A percentile compares a stretch with the other conserved stretches of the same genome.
phyloP scores from a whole-genome alignment of 1,140 invertebrate genomes.

The Mizuhopecten yessoensis region DNA sequence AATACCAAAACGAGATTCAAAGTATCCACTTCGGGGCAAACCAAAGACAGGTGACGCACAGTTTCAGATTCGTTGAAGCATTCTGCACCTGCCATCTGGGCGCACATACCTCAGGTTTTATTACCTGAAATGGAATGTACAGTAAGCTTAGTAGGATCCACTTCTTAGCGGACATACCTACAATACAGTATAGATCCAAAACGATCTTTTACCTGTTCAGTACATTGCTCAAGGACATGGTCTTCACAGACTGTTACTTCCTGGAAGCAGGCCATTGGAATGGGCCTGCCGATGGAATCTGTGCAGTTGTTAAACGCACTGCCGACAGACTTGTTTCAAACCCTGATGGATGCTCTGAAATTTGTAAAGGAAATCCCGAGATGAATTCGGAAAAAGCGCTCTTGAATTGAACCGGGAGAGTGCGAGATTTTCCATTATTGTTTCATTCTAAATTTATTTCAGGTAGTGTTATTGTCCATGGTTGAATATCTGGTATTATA shows the following conservation, averaged over 20 bases:
- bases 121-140: neutral
- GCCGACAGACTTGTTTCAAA: too few species aligned
- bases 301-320: constrained; percentile 30
- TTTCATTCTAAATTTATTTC: too few species aligned
- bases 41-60: constrained; percentile 48
- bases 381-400: too few species aligned
- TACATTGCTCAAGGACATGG: neutral
- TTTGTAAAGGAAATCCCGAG: too few species aligned
- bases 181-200: constrained; percentile 53
- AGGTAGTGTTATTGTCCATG: too few species aligned
- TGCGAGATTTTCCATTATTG: too few species aligned
- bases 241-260: constrained; percentile 19
- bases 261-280: constrained; percentile 52
- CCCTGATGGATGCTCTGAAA: too few species aligned
- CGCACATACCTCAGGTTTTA: constrained; percentile 40
- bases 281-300: constrained; percentile 52
- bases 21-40: constrained; percentile 55
- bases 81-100: constrained; percentile 22
- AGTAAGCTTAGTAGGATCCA: neutral
- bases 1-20: constrained; percentile 53
- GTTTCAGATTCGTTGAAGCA: constrained; percentile 47
- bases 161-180: constrained; percentile 44
- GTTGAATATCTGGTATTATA: too few species aligned
- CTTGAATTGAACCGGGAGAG: too few species aligned
- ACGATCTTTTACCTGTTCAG: constrained; percentile 6